These are phyloP conservation scores for Mactra quadrangularis DNA, from an alignment of 1,140 invertebrate species.

Conservation along the genomic window DNA sequence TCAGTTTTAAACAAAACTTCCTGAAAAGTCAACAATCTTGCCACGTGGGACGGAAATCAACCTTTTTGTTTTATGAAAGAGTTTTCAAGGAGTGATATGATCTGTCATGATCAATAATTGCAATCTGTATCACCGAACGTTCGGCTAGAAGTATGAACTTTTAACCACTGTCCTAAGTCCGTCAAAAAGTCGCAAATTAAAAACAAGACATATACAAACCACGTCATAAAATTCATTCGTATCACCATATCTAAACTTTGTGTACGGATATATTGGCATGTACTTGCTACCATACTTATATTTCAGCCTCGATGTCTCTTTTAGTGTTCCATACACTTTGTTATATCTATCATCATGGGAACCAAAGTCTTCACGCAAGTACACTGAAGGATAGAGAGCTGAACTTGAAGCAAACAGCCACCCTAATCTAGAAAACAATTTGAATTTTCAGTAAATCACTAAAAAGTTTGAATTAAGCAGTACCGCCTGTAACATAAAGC, in stretches of 20 bases:
- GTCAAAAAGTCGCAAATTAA: too few species aligned
- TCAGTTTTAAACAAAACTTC: too few species aligned
- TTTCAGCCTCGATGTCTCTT: constrained; percentile 66
- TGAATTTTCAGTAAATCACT: too few species aligned
- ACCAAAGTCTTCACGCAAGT: constrained; percentile 38
- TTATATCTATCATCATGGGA: neutral
- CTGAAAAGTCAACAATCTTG: too few species aligned
- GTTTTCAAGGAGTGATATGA: neutral
- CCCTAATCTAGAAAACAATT: constrained; percentile 57
- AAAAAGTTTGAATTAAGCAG: too few species aligned
- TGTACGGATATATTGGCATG: constrained; percentile 62
- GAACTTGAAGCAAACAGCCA: constrained; percentile 68
- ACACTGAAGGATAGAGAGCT: constrained; percentile 68
- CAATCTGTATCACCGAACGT: neutral
- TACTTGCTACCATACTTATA: constrained; percentile 51
- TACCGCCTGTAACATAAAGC: too few species aligned
- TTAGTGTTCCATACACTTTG: constrained; percentile 38
- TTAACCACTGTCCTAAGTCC: neutral
- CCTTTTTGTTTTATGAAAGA: too few species aligned
- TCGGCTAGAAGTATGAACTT: neutral
- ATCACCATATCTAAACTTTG: constrained; percentile 29
- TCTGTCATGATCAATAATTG: too few species aligned
- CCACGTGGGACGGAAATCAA: too few species aligned
- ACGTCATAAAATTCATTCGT: constrained; percentile 35
- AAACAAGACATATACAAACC: too few species aligned